Base-by-base conservation (phyloP, 2,888 invertebrate species). In the Thera britannica region DNA sequence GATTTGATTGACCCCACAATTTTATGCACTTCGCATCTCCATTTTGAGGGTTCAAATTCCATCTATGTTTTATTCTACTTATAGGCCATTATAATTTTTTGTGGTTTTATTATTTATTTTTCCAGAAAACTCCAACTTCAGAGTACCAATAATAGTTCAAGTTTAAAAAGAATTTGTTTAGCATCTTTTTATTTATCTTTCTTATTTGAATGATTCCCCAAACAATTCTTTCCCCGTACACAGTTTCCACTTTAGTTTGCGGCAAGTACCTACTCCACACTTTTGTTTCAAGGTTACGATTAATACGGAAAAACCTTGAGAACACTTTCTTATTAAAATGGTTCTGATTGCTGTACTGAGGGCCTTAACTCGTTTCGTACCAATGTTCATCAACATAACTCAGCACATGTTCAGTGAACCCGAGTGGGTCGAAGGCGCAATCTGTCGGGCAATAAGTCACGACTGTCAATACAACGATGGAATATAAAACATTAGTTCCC, bases 401-500 rank as follows among this genome's bases (percentile, higher is more conserved):
- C 71, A 51, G 61, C 62, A 65, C 65, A 71, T 67, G 65, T 76
- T 75, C 63, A 69, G 64, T 68, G 67, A 73, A 74, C 71, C 68
- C 67, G 57, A 61, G 62, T 66, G 62, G 51, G 66, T 66, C 41
- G 58, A 70, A 71, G 73, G 77, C 80, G 75, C 83, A 87, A 87
- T 87, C 86, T 84, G 82, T 84, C 80, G 78, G 75, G 83, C 86
- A 84, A 90, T 89, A 90, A 90, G 83, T 91, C 87, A 88, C 77
- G 78, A 81, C 84, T 89, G 90, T 88, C 89, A 89, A 88, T 90
- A 89, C 87, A 86, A 79, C 83, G 85, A 83, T 82, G 80, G 88
- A 88, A 89, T 90, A 89, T 89, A 90, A 90, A 90, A 88, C 87
- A 86, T 89, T 85, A 87, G 84, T 83, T 84, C 82, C 81, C 82